Evolutionary conservation across 2,797 vertebrate genomes (phyloP), one percentile per base, ranked within the genome.

Genomic region (Taenioides sp.): DNA sequence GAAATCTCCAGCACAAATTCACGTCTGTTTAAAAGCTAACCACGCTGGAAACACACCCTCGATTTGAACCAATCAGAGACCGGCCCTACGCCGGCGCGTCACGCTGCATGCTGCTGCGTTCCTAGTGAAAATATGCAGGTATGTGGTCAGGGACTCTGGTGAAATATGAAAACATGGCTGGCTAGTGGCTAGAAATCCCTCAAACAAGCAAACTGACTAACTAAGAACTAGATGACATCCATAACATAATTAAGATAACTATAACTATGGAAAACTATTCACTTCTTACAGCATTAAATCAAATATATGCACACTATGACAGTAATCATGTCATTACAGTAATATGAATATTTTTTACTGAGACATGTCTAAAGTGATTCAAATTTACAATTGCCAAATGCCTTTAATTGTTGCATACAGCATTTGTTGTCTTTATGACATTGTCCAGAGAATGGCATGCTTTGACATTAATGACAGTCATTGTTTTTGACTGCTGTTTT

Each of bases 31-130:
- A 86, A 89, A 89, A 86, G 65, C 85, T 87, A 69, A 90, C 43
- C 43, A 47, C 74, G 74, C 86, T 82, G 80, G 72, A 81, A 85
- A 91, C 93, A 94, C 93, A 94, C 94, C 93, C 93, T 92, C 91
- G 49, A 76, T 80, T 77, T 91, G 72, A 86, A 62, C 93, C 94
- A 94, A 94, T 94, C 89, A 89, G 85, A 63, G 75, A 18, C 73
- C 77, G 75, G 57, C 80, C 80, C 58, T 31, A 77, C 77, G 86
- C 92, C 89, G 69, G 87, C 84, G 87, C 80, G 83, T 92, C 91
- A 91, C 86, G 65, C 82, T 86, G 87, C 76, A 77, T 75, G 80
- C 85, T 76, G 87, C 77, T 84, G 77, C 83, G 70, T 84, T 89
- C 82, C 84, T 55, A 83, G 81, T 78, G 79, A 80, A 71, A 72